Evolutionary conservation across 2,888 invertebrate species (phyloP), one percentile per base, ranked within the genome.

Genomic region (Branchinecta sandiegonensis): DNA sequence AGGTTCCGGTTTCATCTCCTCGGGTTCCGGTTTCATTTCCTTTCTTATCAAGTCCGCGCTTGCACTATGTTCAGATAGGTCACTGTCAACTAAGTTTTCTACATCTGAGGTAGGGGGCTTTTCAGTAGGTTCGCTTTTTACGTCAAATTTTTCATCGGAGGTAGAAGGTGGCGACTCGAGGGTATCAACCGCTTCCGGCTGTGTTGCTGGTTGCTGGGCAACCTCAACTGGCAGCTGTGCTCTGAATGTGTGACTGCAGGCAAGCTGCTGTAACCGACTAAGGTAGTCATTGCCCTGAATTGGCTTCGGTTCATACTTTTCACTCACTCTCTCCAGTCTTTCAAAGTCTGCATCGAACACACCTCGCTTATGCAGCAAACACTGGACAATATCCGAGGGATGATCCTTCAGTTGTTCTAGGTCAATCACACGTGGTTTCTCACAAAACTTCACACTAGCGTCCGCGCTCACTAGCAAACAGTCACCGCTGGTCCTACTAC

Each of bases 301-400:
- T 5, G 69, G 67, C 71, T 77, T 77, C 11, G 77, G 76, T 80
- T 93, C 85, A 80, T 91, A 86, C 80, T 90, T 85, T 78, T 93
- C 86, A 76, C 86, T 83, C 70, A 89, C 87, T 75, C 90, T 90
- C 78, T 94, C 94, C 70, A 96, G 81, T 48, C 96, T 83, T 78
- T 94, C 93, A 63, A 89, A 86, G 77, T 96, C 96, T 78, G 95
- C 95, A 77, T 96, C 96, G 78, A 96, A 95, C 68, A 96, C 91
- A 67, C 93, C 94, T 72, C 89, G 86, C 78, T 92, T 91, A 8
- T 94, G 91, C 75, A 95, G 82, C 74, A 96, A 84, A 46, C 92
- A 90, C 75, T 91, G 90, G 56, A 94, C 90, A 74, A 95, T 94
- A 74, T 94, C 94, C 46, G 94, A 94, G 0, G 94, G 94, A 70